Percentiles rank a stretch among this genome's conserved stretches.
Evolutionary conservation across 2,113 vertebrate species (phyloP).

Genomic region (Grus americana): DNA sequence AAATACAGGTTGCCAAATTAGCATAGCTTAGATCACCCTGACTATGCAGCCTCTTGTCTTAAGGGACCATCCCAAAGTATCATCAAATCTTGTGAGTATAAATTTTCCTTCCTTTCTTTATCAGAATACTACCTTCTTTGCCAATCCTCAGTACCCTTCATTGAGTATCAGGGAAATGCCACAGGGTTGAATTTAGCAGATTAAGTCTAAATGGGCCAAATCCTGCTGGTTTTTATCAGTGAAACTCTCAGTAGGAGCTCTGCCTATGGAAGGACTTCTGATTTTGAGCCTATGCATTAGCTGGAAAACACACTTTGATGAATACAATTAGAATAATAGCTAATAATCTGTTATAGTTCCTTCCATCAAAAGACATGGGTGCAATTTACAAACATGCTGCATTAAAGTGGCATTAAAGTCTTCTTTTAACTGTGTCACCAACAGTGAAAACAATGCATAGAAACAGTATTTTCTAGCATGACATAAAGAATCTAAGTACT

Average conservation of each 20-base stretch:
- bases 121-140: background rate
- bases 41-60: conserved; percentile 28
- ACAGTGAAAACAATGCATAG: background rate
- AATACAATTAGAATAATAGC: background rate
- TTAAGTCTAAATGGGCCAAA: conserved; percentile 25
- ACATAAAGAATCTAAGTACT: background rate
- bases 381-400: background rate
- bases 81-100: background rate
- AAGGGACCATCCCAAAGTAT: conserved; percentile 19
- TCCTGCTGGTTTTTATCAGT: background rate
- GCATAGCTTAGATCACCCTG: conserved; percentile 51
- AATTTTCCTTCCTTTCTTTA: background rate
- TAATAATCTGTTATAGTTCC: background rate
- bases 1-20: conserved; percentile 58
- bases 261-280: background rate
- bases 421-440: background rate
- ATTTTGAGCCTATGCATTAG: background rate
- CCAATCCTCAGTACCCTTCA: background rate
- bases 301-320: background rate
- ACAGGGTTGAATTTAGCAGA: conserved; percentile 22
- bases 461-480: background rate
- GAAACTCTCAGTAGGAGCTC: background rate
- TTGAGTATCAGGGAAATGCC: background rate
- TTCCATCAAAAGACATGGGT: background rate
- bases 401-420: background rate